Evolutionary conservation across 2,888 invertebrate genomes (phyloP).

Genomic region (Diloba caeruleocephala): DNA sequence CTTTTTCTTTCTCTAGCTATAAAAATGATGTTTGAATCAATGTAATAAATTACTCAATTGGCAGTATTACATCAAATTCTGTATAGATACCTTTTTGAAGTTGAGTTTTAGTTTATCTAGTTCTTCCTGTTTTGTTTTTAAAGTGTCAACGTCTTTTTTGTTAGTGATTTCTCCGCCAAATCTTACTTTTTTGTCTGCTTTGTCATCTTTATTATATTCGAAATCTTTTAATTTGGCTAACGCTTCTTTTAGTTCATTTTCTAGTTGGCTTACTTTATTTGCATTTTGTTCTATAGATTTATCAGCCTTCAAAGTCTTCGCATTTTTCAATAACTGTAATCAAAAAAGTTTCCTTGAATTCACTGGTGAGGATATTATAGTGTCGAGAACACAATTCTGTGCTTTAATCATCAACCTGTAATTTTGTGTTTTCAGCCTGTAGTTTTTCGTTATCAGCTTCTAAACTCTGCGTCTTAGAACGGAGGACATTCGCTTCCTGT

Average conservation of each 20-base stretch:
- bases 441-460: slow-evolving; percentile 94
- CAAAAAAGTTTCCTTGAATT: background rate
- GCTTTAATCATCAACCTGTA: slow-evolving; percentile 84
- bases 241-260: slow-evolving; percentile 90
- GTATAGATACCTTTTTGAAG: slow-evolving; percentile 74
- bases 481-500: slow-evolving; percentile 92
- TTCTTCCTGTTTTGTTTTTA: slow-evolving; percentile 86
- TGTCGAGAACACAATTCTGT: background rate
- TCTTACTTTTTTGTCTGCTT: slow-evolving; percentile 86
- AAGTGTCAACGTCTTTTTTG: slow-evolving; percentile 80
- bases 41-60: background rate
- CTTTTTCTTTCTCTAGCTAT: slow-evolving; percentile 90
- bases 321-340: slow-evolving; percentile 86
- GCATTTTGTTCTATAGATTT: slow-evolving; percentile 89
- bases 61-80: background rate
- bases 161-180: slow-evolving; percentile 76
- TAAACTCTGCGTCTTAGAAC: slow-evolving; percentile 91
- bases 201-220: slow-evolving; percentile 84
- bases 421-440: slow-evolving; percentile 92
- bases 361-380: background rate
- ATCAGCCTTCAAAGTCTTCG: slow-evolving; percentile 87
- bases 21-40: slow-evolving; percentile 15
- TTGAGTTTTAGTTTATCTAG: slow-evolving; percentile 88
- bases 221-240: slow-evolving; percentile 88
- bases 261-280: slow-evolving; percentile 90